Evolutionary conservation across 2,888 invertebrate genomes (phyloP), one percentile per base, ranked within the genome.

Genomic region (Tenthredo livida): DNA sequence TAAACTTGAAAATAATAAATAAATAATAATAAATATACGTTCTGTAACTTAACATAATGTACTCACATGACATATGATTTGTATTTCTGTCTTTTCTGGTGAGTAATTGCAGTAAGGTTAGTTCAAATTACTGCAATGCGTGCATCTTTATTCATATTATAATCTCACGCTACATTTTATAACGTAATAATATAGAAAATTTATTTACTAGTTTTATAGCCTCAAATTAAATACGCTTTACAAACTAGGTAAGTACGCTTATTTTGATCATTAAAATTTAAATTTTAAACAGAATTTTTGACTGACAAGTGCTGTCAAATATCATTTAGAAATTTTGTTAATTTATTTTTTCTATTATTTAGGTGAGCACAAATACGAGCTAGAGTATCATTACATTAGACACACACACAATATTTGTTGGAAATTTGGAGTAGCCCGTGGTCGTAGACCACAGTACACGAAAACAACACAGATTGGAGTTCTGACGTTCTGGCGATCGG

Each of bases 41-140:
- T 6, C n/a, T n/a, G 7, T n/a, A 54, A 54, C n/a, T n/a, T 54
- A 17, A 33, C 29, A 10, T 25, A 0, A 17, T 25, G 0, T 33
- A 77, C 77, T 77, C 29, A 77, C 77, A 77, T 77, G 77, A 77
- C 77, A 77, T 77, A 77, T 77, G 77, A 50, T 77, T 77, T 77
- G 15, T 29, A 15, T 77, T 50, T 77, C 12, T 25, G 29, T 15
- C 33, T 17, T 77, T 54, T 50, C 77, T 73, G 21, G 43, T 9
- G 12, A 43, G 33, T 37, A 75, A 47, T 17, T 77, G 29, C n/a
- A n/a, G n/a, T 54, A 54, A 43, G 43, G 25, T 73, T 73, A 43
- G 43, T 40, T 54, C 17, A 50, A 15, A 77, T 47, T 77, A 29
- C 50, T 47, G 77, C 50, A 73, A 73, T 54, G 77, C 29, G 25